Conservation (phyloP, 2,888 invertebrate genomes). For the Drosophila basisetae region DNA sequence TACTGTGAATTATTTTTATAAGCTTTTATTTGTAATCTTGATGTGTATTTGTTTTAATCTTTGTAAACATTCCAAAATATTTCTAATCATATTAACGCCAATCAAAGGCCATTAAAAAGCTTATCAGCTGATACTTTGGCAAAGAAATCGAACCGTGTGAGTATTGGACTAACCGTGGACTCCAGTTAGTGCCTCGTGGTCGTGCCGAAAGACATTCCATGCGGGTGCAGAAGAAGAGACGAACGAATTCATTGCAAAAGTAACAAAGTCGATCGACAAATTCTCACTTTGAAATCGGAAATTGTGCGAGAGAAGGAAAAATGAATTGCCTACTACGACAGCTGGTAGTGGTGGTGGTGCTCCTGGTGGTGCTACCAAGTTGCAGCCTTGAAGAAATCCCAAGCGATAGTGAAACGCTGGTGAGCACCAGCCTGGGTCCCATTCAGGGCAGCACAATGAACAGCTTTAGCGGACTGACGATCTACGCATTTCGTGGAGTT, state of each 20-base stretch:
- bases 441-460: constrained; percentile 85
- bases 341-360: constrained; percentile 18
- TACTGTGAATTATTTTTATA: constrained; percentile 9
- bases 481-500: constrained; percentile 85
- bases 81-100: constrained; percentile 33
- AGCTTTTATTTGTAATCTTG: background rate
- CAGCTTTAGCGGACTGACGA: constrained; percentile 83
- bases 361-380: background rate
- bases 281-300: constrained; percentile 31
- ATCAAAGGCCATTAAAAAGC: constrained; percentile 36
- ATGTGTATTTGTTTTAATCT: constrained; percentile 8
- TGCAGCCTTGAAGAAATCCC: background rate
- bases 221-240: constrained; percentile 37
- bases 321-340: constrained; percentile 25
- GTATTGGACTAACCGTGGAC: background rate
- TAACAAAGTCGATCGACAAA: constrained; percentile 7
- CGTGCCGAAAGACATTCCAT: constrained; percentile 29
- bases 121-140: constrained; percentile 39
- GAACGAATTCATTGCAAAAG: constrained; percentile 24
- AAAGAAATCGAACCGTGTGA: constrained; percentile 48
- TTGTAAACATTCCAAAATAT: constrained; percentile 11
- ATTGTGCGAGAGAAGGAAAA: constrained; percentile 6
- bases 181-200: constrained; percentile 10
- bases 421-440: constrained; percentile 80
- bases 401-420: constrained; percentile 31